phyloP scores from a whole-genome alignment of 2,797 vertebrate genomes.

The Oreortyx pictus region DNA sequence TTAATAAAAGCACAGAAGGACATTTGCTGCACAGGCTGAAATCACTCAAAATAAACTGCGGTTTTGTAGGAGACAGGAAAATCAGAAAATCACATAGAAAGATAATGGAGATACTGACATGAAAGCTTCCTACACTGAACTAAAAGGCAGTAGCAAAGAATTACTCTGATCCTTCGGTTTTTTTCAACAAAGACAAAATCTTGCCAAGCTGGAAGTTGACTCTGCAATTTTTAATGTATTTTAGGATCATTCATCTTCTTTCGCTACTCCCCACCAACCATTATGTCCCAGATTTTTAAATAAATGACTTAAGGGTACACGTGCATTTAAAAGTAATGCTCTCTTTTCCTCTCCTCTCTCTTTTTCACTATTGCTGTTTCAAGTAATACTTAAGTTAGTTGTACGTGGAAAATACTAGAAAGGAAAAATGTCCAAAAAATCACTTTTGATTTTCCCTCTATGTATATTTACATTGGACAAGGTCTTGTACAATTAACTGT shows the following conservation, averaged over 20 bases:
- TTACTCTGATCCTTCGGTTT: conserved; percentile 14
- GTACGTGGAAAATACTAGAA: not conserved
- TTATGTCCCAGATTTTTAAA: not conserved
- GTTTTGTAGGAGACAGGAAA: not conserved
- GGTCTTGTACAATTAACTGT: not conserved
- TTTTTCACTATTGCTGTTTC: not conserved
- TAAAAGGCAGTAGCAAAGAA: not conserved
- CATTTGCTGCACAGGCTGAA: not conserved
- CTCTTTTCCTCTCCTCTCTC: not conserved
- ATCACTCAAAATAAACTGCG: not conserved
- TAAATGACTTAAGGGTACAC: not conserved
- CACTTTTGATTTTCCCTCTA: not conserved
- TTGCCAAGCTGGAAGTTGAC: not conserved
- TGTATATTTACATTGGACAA: not conserved
- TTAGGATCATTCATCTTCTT: not conserved
- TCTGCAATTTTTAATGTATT: conserved; percentile 12
- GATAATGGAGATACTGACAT: not conserved
- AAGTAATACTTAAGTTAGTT: not conserved
- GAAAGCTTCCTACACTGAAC: not conserved
- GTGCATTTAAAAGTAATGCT: not conserved
- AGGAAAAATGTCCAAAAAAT: not conserved
- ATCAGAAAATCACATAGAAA: not conserved
- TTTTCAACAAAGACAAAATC: conserved; percentile 14
- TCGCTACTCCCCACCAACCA: not conserved
- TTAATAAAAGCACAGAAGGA: not conserved